Evolutionary conservation across 2,797 vertebrate genomes (phyloP), one percentile per base, ranked within the genome.

Genomic region (Hoplostethus atlanticus): DNA sequence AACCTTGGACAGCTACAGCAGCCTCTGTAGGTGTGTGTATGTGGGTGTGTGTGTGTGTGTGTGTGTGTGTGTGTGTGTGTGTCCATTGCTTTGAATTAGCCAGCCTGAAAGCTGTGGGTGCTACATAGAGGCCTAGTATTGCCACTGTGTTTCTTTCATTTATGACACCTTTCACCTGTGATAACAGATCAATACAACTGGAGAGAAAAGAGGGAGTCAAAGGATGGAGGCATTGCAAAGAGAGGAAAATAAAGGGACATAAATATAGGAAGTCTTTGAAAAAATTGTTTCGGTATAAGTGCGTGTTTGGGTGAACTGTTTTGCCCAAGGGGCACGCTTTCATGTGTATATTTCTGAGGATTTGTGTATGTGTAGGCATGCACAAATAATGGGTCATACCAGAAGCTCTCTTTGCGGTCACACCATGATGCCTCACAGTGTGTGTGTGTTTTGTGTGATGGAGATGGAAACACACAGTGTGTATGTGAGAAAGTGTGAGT

Each of bases 1-100:
- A 87, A 85, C 84, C 79, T 62, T 87, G 75, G 73, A 89, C 85
- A 87, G 77, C 79, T 59, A 68, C 79, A 42, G 63, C 42, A 73
- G 71, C 61, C 64, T 77, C 21, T 21, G 21, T 21, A 21, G 21
- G 21, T 21, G 21, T 21, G 21, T 21, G 21, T 21, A 21, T 21
- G 21, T 58, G 42, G 55, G 55, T 36, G 40, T 57, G 40, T 30
- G 53, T 21, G 15, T 31, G 68, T 1, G 59, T 83, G 21, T 21
- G 21, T 21, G 1, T 21, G 21, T 58, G 42, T 59, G 55, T 36
- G 40, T 57, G 40, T 30, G 53, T 21, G 15, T 31, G 68, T 1
- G 59, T 83, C 76, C 66, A 68, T 69, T 1, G 44, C 67, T 78
- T 79, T 77, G 67, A 89, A 77, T 62, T 30, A 34, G 61, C 73